Evolutionary conservation across 2,888 invertebrate species (phyloP), one percentile per base, ranked within the genome.

Genomic region (Tinea pellionella): DNA sequence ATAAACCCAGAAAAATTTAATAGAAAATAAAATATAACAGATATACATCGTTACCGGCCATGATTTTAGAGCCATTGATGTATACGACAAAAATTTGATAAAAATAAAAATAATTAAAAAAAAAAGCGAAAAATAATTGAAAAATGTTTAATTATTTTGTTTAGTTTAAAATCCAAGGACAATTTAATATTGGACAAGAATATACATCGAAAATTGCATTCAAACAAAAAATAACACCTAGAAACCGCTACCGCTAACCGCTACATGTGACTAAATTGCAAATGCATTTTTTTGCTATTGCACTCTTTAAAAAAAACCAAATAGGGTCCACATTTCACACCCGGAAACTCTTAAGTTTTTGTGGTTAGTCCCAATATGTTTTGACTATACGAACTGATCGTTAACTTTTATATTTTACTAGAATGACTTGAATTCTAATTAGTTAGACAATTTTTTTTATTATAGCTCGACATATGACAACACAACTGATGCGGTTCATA

Each of bases 291-390:
- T 59, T 59, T 24, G 2, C 11, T 24, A 16, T 37, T 59, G 59
- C 75, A 72, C 72, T 72, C n/a, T n/a, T n/a, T n/a, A n/a, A n/a
- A 69, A 65, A 66, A 71, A 59, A 74, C 75, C 76, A 75, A 77
- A 83, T 81, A 77, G 79, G 72, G 72, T 68, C 74, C 80, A 80
- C 78, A 83, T 81, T 83, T 84, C 76, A 83, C 80, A 80, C 80
- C 80, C 79, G 84, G 80, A 81, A 84, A 83, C 69, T 74, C 18
- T 53, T 47, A 16, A 16, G 18, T 47, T 47, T 18, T 47, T 47
- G 15, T 47, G 47, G 15, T 47, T 47, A 16, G 13, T 13, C 42
- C 7, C 47, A 15, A 47, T 2, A 47, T 47, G 47, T 47, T n/a
- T 2, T 42, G 42, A n/a, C 37, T 37, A 37, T 24, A 6, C 24